Evolutionary conservation across 1,140 invertebrate genomes (phyloP), one percentile per base, ranked within the genome.

Genomic region (Paralvinella palmiformis): DNA sequence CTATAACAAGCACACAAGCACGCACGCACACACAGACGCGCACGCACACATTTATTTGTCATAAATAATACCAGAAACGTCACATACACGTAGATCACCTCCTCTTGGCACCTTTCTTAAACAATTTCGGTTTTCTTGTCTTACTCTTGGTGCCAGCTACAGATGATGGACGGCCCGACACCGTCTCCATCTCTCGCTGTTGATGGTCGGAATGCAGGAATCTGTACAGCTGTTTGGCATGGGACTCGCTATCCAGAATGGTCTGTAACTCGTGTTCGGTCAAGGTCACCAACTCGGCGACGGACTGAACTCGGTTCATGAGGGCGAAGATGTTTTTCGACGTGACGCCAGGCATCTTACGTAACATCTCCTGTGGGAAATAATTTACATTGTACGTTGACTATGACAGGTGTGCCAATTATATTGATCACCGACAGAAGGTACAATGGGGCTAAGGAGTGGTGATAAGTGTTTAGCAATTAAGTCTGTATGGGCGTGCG

Each of bases 271-370:
- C 84, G 62, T 86, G 84, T 33, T 78, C 66, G 31, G 75, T 68
- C 10, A 84, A 56, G 22, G 78, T 71, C 44, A 75, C 85, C 57
- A 98, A 79, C 35, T 88, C 89, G 66, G 85, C 77, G 1, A 91
- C 60, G 62, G 75, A 73, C 4, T 73, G 62, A 15, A 80, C 89
- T 75, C 88, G 88, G 66, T 91, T 89, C 81, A 97, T 83, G 61
- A 97, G 81, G 0, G 77, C 70, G 59, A 86, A 84, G 5, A 95
- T 85, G 79, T 96, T 97, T 80, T 92, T 92, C 0, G 89, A 88
- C 70, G 88, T 89, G 3, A 97, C 85, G 4, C 94, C 94, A 0
- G 94, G 94, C 70, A 98, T 82, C 79, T 92, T 92, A 13, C 89
- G 83, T 24, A 97, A 79, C 76, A 98, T 92, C 83, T 96, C 92